Base-by-base conservation (phyloP, 2,797 vertebrate genomes). In the Austrolebias charrua region DNA sequence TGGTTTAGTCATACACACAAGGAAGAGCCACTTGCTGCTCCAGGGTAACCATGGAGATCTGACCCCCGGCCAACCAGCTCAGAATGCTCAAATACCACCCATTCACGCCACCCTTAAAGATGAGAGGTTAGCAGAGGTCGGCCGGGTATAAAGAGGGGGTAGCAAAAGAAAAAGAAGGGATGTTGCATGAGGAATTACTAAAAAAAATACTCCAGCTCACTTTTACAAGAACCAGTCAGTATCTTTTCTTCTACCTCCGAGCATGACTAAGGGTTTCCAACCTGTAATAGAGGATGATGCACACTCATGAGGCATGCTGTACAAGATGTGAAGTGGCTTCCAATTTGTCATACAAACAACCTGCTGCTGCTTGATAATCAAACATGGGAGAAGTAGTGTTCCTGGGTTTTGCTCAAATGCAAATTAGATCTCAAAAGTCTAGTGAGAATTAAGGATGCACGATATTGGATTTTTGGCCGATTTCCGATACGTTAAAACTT, bases 11-110 rank as follows among this genome's bases (percentile, higher is more conserved):
- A 65, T 70, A 69, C 69, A 70, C 45, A 42, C 54, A 65, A 76
- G 78, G 75, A 87, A 84, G 72, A 83, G 62, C 78, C 81, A 76
- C 78, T 85, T 67, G 76, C 75, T 86, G 74, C 78, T 89, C 75
- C 61, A 42, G 68, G 64, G 90, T 92, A 90, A 88, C 86, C 86
- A 90, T 90, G 88, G 87, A 81, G 89, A 92, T 84, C 85, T 90
- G 90, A 88, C 76, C 71, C 55, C 55, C 19, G 63, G 77, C 90
- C 91, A 89, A 55, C 46, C 70, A 82, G 65, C 80, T 81, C 75
- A 70, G 80, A 77, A 62, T 65, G 60, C 80, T 79, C 69, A 84
- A 86, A 90, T 82, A 72, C 76, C 81, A 87, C 72, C 90, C 83
- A 86, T 88, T 84, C 80, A 79, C 63, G 16, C 69, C 80, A 84